A percentile compares a stretch with the other conserved stretches of the same genome.
Conservation (phyloP, 2,797 vertebrate genomes). For the Mycteria americana region DNA sequence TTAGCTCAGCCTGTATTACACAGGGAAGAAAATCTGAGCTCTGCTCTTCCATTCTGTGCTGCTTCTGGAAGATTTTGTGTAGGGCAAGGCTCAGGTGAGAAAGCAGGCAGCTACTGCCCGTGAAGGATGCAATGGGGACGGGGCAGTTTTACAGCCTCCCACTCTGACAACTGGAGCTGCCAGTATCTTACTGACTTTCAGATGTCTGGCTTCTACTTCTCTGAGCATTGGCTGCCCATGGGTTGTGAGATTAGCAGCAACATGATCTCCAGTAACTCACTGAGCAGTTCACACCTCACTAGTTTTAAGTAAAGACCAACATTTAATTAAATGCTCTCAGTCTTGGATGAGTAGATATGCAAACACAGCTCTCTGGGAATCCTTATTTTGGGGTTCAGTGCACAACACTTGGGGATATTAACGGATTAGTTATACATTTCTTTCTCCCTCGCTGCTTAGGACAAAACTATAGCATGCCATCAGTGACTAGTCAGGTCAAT, state of each 20-base stretch:
- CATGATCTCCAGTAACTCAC: neutral
- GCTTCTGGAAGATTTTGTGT: neutral
- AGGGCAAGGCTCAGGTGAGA: neutral
- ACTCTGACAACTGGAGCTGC: rapidly evolving
- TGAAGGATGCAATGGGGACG: rapidly evolving
- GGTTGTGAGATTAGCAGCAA: neutral
- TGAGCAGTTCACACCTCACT: neutral
- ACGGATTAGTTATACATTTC: neutral
- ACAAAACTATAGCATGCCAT: neutral
- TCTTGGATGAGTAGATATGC: neutral
- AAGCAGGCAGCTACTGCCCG: neutral
- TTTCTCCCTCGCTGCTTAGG: neutral
- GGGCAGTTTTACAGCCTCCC: neutral
- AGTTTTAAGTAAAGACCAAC: neutral
- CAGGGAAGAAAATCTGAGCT: neutral
- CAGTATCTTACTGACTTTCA: neutral
- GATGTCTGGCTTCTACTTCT: neutral
- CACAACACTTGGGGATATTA: neutral
- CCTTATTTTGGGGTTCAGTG: neutral
- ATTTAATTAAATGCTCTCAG: constrained; percentile 4
- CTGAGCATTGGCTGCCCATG: neutral
- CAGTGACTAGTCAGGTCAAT: neutral
- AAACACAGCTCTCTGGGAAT: neutral
- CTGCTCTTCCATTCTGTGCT: neutral
- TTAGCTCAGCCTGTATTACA: neutral